A percentile compares a stretch with the other conserved stretches of the same genome.
Conservation (phyloP, 2,113 vertebrate genomes). For the Myxocyprinus asiaticus region DNA sequence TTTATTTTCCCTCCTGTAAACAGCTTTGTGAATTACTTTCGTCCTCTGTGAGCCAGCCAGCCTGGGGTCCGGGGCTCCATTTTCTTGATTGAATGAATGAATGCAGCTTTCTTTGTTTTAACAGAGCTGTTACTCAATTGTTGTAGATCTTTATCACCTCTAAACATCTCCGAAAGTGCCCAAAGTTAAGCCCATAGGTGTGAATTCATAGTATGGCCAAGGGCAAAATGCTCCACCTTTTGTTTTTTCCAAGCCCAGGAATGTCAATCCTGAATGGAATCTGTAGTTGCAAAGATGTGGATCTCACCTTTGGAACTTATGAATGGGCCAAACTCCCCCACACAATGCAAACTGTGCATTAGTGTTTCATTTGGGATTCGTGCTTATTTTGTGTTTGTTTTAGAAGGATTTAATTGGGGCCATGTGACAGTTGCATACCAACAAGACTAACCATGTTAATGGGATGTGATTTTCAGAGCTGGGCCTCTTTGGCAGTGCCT, state of each 20-base stretch:
- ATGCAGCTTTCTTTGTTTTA: slow-evolving; percentile 20
- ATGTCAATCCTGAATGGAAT: slow-evolving; percentile 43
- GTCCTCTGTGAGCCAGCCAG: neutral
- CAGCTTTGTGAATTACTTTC: slow-evolving; percentile 22
- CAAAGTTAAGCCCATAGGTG: slow-evolving; percentile 33
- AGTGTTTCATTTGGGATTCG: neutral
- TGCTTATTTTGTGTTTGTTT: slow-evolving; percentile 5
- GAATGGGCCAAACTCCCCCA: slow-evolving; percentile 11
- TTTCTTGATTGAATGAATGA: slow-evolving; percentile 2
- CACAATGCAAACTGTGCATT: neutral
- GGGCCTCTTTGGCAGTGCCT: slow-evolving; percentile 7
- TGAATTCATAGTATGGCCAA: slow-evolving; percentile 33
- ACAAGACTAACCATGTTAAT: slow-evolving; percentile 11
- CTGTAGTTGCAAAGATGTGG: slow-evolving; percentile 24
- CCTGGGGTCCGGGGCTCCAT: slow-evolving; percentile 21
- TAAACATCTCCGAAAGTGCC: slow-evolving; percentile 20
- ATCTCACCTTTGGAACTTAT: slow-evolving; percentile 31
- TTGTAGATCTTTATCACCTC: slow-evolving; percentile 9
- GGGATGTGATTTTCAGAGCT: slow-evolving; percentile 15
- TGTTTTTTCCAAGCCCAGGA: slow-evolving; percentile 22
- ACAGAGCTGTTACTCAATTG: slow-evolving; percentile 4
- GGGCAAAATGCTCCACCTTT: slow-evolving; percentile 33
- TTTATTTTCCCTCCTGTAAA: slow-evolving; percentile 12
- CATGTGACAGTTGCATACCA: slow-evolving; percentile 28
- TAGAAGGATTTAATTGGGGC: slow-evolving; percentile 11